Base-by-base conservation (phyloP, 92 coral and sea anemone species). In the Epizoanthus ramosus region DNA sequence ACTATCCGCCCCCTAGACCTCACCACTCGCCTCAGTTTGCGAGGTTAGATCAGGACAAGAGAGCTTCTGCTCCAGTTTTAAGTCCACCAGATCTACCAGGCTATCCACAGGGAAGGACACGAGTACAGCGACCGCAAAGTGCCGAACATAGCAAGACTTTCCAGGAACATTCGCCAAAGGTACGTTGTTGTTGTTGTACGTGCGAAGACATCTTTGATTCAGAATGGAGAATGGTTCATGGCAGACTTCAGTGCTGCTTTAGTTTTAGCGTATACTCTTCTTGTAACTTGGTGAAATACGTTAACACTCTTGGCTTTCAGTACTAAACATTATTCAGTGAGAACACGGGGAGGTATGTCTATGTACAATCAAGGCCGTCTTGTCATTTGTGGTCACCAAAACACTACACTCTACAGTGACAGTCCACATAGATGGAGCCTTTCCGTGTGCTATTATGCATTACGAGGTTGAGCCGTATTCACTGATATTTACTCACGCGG, bases 1-100 rank as follows among this genome's bases (percentile, higher is more conserved):
- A 85, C 64, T 97, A 97, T 74, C 99, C 99, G 77, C 99, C 99
- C 87, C 99, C 99, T 5, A 85, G 99, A 61, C 99, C 99, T 37
- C 89, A 94, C 24, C 99, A 95, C 85, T 93, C 98, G 45, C 93
- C 97, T 15, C 80, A 81, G 25, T 85, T 52, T 61, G 88, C 90
- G 1, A 87, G 91, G 47, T 80, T 81, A 59, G 90, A 92, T 16
- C 86, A 86, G 33, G 89, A 76, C 23, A 86, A 69, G 45, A 73
- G 88, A 71, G 73, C 83, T 65, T 87, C 93, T 41, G 83, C 80
- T 0, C 90, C 92, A 12, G 73, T 79, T 61, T 61, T 77, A 61
- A 61, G 71, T 21, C 58, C 82, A 10, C 37, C 66, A 16, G 82
- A 77, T 14, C 82, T 65, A 25, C 71, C 71, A 18, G 41, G 5